Evolutionary conservation across 2,888 invertebrate species (phyloP).

Genomic region (Nomada hirtipes): DNA sequence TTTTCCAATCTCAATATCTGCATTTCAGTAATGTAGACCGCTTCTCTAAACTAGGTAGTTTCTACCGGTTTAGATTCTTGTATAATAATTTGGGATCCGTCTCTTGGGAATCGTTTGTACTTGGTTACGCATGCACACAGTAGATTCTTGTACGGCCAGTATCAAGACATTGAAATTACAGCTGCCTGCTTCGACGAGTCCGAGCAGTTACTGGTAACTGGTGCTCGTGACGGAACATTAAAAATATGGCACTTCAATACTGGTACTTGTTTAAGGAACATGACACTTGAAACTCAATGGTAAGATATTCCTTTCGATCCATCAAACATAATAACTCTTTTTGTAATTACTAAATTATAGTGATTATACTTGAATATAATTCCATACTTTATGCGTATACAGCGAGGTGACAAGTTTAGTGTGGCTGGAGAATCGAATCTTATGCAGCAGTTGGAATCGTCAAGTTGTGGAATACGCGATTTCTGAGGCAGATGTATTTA

Average conservation of each 20-base stretch:
- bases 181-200: conserved; percentile 91
- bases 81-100: conserved; percentile 93
- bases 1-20: neutral
- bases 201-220: conserved; percentile 90
- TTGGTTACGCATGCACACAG: conserved; percentile 90
- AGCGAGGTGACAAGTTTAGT: conserved; percentile 86
- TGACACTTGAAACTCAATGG: conserved; percentile 87
- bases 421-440: conserved; percentile 86
- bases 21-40: neutral
- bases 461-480: conserved; percentile 89
- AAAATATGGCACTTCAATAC: conserved; percentile 95
- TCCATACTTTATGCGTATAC: neutral
- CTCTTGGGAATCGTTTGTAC: conserved; percentile 89
- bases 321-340: neutral
- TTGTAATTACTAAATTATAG: neutral
- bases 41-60: conserved; percentile 85
- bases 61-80: conserved; percentile 92
- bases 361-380: neutral
- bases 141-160: conserved; percentile 88
- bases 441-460: conserved; percentile 92
- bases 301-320: conserved; percentile 78
- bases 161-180: conserved; percentile 90
- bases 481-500: conserved; percentile 86
- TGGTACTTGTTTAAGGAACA: conserved; percentile 89
- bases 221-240: conserved; percentile 91